Evolutionary conservation across 2,888 invertebrate species (phyloP).

Genomic region (Callinectes sapidus): DNA sequence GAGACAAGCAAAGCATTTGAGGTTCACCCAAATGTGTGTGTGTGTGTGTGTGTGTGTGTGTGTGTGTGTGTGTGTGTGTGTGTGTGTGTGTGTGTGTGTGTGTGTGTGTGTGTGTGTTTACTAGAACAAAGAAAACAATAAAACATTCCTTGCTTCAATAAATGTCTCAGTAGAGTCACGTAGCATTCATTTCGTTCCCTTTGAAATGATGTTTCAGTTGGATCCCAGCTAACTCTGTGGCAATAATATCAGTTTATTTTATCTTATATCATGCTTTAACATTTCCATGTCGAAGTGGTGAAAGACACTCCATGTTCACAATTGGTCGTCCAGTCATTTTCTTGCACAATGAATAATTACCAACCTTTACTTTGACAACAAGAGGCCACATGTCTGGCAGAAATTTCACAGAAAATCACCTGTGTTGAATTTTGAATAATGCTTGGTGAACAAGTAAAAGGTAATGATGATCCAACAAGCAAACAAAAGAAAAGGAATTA

Average conservation of each 20-base stretch:
- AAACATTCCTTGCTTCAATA: not conserved
- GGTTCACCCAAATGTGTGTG: not conserved
- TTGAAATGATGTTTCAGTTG: not conserved
- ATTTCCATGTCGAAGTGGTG: no score
- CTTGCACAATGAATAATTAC: not conserved
- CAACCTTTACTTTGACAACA: not conserved
- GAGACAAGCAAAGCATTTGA: not conserved
- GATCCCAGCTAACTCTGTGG: not conserved
- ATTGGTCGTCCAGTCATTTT: not conserved
- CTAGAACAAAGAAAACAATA: not conserved
- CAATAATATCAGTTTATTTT: not conserved
- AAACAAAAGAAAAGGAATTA: not conserved
- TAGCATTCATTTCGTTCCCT: not conserved
- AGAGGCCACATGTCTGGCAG: not conserved
- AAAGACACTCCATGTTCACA: not conserved
- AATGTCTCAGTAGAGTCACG: not conserved
- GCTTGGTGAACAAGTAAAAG: not conserved
- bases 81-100: not conserved
- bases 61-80: constrained; percentile 25
- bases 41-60: constrained; percentile 17
- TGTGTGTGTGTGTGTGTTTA: not conserved
- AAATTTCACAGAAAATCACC: not conserved
- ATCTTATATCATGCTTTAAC: not conserved
- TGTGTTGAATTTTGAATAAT: not conserved
- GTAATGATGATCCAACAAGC: not conserved